Evolutionary conservation across 2,113 vertebrate species (phyloP).

Genomic region (Nansenia antarctica): DNA sequence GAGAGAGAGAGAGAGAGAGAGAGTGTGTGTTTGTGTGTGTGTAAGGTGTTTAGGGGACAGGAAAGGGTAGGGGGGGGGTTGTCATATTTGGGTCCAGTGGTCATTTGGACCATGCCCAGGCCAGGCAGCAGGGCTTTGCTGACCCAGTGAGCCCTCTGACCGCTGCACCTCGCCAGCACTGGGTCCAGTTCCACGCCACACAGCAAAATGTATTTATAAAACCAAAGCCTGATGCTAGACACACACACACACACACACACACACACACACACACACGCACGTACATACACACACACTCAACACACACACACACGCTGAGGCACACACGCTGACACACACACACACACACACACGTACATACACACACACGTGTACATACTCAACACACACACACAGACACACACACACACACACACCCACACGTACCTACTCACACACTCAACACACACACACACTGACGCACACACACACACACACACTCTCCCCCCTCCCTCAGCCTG

Average conservation of each 20-base stretch:
- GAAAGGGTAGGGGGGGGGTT: neutral
- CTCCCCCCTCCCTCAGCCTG: conserved; percentile 22
- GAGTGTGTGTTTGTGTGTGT: neutral
- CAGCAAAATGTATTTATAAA: conserved; percentile 83
- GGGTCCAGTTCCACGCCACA: conserved; percentile 68
- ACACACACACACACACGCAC: conserved; percentile 26
- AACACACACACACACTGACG: too few relatives aligned
- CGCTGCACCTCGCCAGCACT: conserved; percentile 56
- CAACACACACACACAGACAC: too few relatives aligned
- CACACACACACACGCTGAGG: too few relatives aligned
- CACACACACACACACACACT: conserved; percentile 20
- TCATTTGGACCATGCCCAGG: neutral
- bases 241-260: neutral
- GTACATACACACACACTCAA: too few relatives aligned
- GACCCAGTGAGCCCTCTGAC: conserved; percentile 44
- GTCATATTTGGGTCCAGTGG: neutral
- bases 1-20: neutral
- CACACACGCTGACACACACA: too few relatives aligned
- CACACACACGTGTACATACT: too few relatives aligned
- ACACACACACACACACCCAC: too few relatives aligned
- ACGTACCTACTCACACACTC: too few relatives aligned
- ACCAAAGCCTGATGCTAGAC: conserved; percentile 53
- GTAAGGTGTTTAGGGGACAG: too few relatives aligned
- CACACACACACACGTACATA: neutral
- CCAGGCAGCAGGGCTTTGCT: conserved; percentile 23